Base-by-base conservation (phyloP, 2,797 vertebrate genomes). In the Pampus argenteus region DNA sequence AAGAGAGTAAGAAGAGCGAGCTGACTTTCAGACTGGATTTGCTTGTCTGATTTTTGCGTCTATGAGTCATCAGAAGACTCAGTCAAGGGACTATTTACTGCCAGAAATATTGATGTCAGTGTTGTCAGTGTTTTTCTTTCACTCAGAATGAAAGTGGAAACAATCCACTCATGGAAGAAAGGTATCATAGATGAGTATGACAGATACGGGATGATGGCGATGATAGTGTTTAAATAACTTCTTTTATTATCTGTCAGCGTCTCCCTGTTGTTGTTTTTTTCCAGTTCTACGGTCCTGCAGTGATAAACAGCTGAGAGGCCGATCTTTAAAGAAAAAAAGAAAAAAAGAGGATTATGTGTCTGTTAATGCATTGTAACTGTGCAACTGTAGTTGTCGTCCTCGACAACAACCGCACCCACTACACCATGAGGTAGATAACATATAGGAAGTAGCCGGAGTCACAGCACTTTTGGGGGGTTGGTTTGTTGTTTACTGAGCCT, bases 401-500 rank as follows among this genome's bases (percentile, higher is more conserved):
- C 59, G 48, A 71, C 65, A 66, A 75, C 69, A 78, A 58, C 74
- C 57, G 63, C 64, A 18, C 68, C 77, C 62, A 60, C 11, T 9
- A 40, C 9, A 66, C 8, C 62, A 71, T 66, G 66, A 71, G 65
- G 61, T 40, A 45, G 34, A 60, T 20, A 40, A 60, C 71, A 60
- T 38, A 56, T 54, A 51, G 40, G 28, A 45, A 64, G 51, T 60
- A n/a, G 18, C 31, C 50, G 26, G n/a, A 57, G 62, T 74, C 52
- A 67, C 61, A n/a, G 74, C 71, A 70, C 29, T 50, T 31, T 66
- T 28, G 6, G 14, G 15, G 48, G 26, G 50, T n/a, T n/a, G 69
- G 29, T n/a, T 64, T 79, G 83, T 87, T 93, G 91, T 93, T 93
- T 91, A 90, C 84, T 8, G 69, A 56, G 61, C 15, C 22, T 23